phyloP scores from a whole-genome alignment of 2,888 invertebrate species.

The Leistus spinibarbis region DNA sequence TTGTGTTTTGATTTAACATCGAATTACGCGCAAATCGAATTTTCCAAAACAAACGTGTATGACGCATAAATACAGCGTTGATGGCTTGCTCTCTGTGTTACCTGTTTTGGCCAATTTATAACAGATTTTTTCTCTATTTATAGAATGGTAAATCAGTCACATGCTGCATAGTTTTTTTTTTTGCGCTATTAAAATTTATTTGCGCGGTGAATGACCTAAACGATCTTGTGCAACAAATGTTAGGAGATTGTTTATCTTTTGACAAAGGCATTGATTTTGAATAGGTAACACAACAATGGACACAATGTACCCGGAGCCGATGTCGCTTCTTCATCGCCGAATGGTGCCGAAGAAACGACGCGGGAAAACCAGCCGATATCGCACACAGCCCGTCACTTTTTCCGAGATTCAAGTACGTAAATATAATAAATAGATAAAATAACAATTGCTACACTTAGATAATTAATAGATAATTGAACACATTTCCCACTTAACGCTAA shows the following conservation, averaged over 20 bases:
- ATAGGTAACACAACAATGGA: slow-evolving; percentile 59
- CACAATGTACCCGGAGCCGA: slow-evolving; percentile 72
- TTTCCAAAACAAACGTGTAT: background rate
- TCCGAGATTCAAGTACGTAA: slow-evolving; percentile 71
- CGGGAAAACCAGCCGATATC: slow-evolving; percentile 61
- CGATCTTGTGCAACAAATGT: background rate
- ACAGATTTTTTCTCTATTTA: slow-evolving; percentile 15
- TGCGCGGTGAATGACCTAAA: slow-evolving; percentile 20
- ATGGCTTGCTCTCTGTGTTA: slow-evolving; percentile 9
- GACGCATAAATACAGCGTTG: background rate
- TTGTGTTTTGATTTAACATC: slow-evolving; percentile 5
- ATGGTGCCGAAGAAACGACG: slow-evolving; percentile 63
- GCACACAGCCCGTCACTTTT: slow-evolving; percentile 77
- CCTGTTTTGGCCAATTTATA: slow-evolving; percentile 22
- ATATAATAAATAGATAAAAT: too few species aligned
- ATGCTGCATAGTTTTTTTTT: slow-evolving; percentile 9
- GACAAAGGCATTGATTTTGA: background rate
- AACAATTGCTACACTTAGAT: too few species aligned
- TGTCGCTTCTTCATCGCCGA: slow-evolving; percentile 65
- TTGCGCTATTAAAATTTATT: slow-evolving; percentile 20
- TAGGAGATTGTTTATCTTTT: background rate
- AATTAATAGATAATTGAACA: too few species aligned
- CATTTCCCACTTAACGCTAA: too few species aligned
- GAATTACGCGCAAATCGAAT: background rate
- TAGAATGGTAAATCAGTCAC: slow-evolving; percentile 28